Base-by-base conservation (phyloP, 35 echinoderm and acorn worm genomes). In the Apostichopus californicus region DNA sequence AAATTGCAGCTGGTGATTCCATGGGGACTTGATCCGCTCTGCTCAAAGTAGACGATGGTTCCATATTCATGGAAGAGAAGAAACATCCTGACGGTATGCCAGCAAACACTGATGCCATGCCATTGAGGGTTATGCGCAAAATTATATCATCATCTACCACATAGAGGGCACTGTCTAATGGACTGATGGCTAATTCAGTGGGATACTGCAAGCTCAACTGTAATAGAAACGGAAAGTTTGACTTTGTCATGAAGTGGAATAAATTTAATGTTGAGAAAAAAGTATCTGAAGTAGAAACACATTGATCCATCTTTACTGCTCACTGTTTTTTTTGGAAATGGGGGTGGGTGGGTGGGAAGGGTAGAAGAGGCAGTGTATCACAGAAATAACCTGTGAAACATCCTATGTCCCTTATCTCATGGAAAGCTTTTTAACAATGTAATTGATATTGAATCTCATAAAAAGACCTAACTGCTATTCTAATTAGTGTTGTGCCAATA, bases 181-280 rank as follows among this genome's bases (percentile, higher is more conserved):
- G 97, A 87, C 94, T 99, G 87, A 99, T 93, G 12, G 95, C 93
- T 20, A 99, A 81, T 60, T 99, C 97, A 15, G 95, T 92, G 65
- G 97, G 97, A 79, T 92, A 96, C 84, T 99, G 93, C 13, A 99
- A 84, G 18, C 90, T 99, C 17, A 99, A 93, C 97, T 99, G 94
- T 20, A 55, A 73, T 26, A 17, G 17, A 72, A 89, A 23, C 0
- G 5, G 15, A 56, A 20, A 75, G 20, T 75, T 22, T 46, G 34
- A 46, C 34, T 46, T 46, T 46, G 34, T 46, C 34, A 46, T 46
- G 34, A 46, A 46, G 34, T 46, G 34, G 34, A 46, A 46, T 46
- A 46, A 46, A 4, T 46, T 46, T 46, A 46, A 46, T 46, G 34
- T 46, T 46, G 34, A 46, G 71, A 75, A 75, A 75, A 75, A 75